These are phyloP conservation scores for Alcis repandata DNA, from an alignment of 2,888 invertebrate genomes.

Conservation along the genomic window DNA sequence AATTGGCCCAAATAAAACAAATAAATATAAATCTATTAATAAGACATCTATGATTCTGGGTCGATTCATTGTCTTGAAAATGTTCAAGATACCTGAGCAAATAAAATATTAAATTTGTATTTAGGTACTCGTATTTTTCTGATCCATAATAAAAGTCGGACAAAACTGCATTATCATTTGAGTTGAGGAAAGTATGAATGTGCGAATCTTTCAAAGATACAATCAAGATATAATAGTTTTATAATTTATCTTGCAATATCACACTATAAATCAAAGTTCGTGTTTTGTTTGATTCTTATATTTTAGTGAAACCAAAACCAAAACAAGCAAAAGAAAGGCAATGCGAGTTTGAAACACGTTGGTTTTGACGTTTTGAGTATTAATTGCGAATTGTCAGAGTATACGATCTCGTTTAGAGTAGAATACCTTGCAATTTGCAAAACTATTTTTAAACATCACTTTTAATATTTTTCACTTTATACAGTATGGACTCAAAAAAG, in stretches of 20 bases:
- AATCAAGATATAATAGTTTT: slow-evolving; percentile 12
- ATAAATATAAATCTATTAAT: slow-evolving; percentile 35
- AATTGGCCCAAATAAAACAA: slow-evolving; percentile 25
- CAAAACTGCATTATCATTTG: slow-evolving; percentile 17
- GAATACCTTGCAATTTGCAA: too few relatives aligned
- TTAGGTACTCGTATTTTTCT: too few relatives aligned
- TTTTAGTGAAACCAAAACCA: background rate
- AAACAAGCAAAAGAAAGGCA: background rate
- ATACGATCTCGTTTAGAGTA: too few relatives aligned
- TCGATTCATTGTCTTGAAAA: background rate
- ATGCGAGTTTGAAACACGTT: background rate
- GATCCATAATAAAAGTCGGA: background rate
- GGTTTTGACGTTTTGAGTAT: background rate
- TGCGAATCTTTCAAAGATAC: slow-evolving; percentile 2
- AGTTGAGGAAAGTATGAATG: slow-evolving; percentile 19
- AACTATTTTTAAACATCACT: too few relatives aligned
- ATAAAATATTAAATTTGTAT: too few relatives aligned
- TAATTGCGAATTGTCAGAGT: too few relatives aligned
- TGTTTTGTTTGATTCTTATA: background rate
- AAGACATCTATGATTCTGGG: slow-evolving; percentile 23
- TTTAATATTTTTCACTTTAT: too few relatives aligned
- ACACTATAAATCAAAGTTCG: background rate
- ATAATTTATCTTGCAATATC: background rate
- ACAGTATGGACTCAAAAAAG: too few relatives aligned
- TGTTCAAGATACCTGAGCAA: too few relatives aligned